Percentiles rank a stretch among this genome's conserved stretches.
phyloP scores from a whole-genome alignment of 2,113 vertebrate species.

The Xiphophorus hellerii region DNA sequence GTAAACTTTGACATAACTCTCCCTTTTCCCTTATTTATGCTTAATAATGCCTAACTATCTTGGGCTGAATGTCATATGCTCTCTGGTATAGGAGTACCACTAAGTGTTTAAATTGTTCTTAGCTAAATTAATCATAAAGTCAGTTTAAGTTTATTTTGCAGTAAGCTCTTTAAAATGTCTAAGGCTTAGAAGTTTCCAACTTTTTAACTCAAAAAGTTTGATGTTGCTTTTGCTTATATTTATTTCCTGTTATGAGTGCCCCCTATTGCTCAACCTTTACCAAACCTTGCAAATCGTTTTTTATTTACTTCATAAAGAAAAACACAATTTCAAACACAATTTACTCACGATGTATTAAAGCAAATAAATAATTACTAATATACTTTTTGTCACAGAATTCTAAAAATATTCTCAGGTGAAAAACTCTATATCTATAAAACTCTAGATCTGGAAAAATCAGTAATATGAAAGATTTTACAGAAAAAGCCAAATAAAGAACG shows the following conservation, averaged over 20 bases:
- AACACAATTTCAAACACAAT: not conserved
- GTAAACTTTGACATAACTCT: no score
- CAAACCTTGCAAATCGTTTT: not conserved
- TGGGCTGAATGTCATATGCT: no score
- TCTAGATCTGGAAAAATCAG: not conserved
- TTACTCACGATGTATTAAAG: not conserved
- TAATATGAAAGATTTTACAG: not conserved
- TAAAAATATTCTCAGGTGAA: not conserved
- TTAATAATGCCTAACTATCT: no score
- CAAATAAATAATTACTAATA: not conserved
- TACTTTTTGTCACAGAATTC: not conserved
- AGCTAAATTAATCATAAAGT: no score
- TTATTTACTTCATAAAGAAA: not conserved
- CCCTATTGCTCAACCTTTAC: not conserved
- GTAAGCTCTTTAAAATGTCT: not conserved
- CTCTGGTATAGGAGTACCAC: no score
- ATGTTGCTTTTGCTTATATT: no score
- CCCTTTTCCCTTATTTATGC: no score
- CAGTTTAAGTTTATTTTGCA: no score
- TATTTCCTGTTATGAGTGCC: not conserved
- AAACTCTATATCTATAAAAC: no score
- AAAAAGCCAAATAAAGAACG: not conserved
- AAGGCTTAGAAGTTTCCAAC: no score
- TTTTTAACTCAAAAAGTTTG: no score
- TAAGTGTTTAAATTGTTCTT: no score